Percentiles rank a stretch among this genome's conserved stretches.
Conservation (phyloP, 2,797 vertebrate species). For the Ctenopoma multispine region DNA sequence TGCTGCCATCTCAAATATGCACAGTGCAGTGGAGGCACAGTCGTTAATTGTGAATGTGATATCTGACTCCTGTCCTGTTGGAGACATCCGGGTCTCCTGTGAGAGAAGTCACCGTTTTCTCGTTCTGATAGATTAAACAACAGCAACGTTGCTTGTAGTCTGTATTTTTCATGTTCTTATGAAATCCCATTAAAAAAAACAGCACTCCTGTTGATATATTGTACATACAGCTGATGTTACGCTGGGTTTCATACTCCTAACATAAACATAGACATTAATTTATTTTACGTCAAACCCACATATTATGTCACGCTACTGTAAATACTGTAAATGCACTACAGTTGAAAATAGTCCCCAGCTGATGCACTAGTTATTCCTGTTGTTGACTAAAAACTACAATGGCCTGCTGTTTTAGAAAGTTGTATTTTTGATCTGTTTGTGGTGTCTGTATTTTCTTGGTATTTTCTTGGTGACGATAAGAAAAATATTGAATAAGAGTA, state of each 20-base stretch:
- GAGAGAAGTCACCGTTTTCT: neutral
- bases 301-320: neutral
- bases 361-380: too few species aligned
- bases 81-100: neutral
- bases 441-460: too few species aligned
- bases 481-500: too few species aligned
- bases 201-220: neutral
- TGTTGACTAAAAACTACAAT: too few species aligned
- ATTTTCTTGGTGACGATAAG: too few species aligned
- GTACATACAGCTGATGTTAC: too few species aligned
- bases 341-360: too few species aligned
- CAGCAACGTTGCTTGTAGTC: too few species aligned
- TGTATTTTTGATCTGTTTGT: too few species aligned
- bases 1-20: neutral
- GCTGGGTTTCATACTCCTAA: too few species aligned
- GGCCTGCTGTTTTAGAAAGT: too few species aligned
- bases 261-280: neutral
- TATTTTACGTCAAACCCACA: neutral
- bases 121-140: neutral
- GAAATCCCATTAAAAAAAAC: neutral
- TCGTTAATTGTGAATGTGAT: neutral
- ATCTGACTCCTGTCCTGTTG: neutral
- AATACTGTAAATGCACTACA: neutral
- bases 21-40: neutral
- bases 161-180: neutral